Percentiles rank a stretch among this genome's conserved stretches.
phyloP scores from a whole-genome alignment of 2,888 invertebrate genomes.

The Mythimna ferrago region DNA sequence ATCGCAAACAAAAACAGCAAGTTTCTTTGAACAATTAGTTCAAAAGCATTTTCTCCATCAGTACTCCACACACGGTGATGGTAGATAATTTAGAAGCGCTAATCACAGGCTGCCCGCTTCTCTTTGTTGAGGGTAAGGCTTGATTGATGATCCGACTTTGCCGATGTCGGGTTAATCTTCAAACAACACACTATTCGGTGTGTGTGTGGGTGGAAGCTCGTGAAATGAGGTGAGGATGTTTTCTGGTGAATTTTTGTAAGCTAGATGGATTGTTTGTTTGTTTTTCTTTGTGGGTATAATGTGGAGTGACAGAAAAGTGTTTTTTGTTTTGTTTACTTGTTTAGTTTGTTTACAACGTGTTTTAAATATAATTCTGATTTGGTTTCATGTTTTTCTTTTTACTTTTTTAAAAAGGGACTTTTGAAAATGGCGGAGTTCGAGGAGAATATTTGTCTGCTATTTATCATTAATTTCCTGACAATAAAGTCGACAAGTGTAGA shows the following conservation, averaged over 20 bases:
- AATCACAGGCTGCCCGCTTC: constrained; percentile 81
- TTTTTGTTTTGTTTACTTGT: too few relatives aligned
- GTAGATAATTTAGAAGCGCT: constrained; percentile 83
- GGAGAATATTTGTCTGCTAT: too few relatives aligned
- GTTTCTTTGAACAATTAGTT: constrained; percentile 40
- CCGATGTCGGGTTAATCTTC: constrained; percentile 77
- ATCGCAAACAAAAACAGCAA: constrained; percentile 11
- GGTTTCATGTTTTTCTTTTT: too few relatives aligned
- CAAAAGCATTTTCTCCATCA: constrained; percentile 44
- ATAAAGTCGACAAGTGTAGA: too few relatives aligned
- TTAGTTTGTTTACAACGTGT: too few relatives aligned
- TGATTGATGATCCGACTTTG: constrained; percentile 84
- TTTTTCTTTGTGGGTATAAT: not conserved
- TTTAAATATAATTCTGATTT: too few relatives aligned
- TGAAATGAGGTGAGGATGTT: constrained; percentile 26
- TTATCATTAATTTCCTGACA: too few relatives aligned
- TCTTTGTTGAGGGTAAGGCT: constrained; percentile 79
- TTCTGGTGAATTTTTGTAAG: constrained; percentile 30
- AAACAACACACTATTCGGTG: constrained; percentile 61
- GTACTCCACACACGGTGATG: constrained; percentile 60
- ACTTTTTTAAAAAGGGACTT: too few relatives aligned
- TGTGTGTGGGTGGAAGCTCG: constrained; percentile 14
- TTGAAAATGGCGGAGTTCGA: too few relatives aligned
- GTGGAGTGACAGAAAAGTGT: not conserved
- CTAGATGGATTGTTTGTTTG: constrained; percentile 14